Percentiles rank a stretch among this genome's conserved stretches.
Evolutionary conservation across 2,797 vertebrate species (phyloP).

Genomic region (Scomberomorus guttatus): DNA sequence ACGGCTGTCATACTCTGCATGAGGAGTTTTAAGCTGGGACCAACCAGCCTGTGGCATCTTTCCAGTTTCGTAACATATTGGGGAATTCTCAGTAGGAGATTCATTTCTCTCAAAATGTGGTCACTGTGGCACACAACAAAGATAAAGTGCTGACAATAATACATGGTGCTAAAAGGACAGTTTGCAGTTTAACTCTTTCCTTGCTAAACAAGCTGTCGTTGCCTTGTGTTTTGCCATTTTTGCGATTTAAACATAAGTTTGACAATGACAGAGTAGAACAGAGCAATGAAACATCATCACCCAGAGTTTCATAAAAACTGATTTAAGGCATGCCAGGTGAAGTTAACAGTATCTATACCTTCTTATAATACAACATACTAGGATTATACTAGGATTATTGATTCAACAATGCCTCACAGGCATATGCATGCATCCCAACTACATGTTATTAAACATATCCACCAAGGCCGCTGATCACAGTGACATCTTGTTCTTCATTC

Average conservation of each 20-base stretch:
- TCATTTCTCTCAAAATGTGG: slow-evolving; percentile 31
- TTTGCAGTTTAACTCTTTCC: slow-evolving; percentile 17
- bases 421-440: slow-evolving; percentile 16
- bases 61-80: slow-evolving; percentile 46
- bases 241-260: neutral
- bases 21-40: slow-evolving; percentile 39
- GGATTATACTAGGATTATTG: slow-evolving; percentile 15
- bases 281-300: neutral
- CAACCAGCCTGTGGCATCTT: slow-evolving; percentile 38
- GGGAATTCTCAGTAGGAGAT: slow-evolving; percentile 48
- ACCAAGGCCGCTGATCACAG: slow-evolving; percentile 60
- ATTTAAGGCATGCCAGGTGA: neutral
- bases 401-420: slow-evolving; percentile 44
- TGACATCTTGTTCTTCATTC: slow-evolving; percentile 74
- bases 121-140: slow-evolving; percentile 44
- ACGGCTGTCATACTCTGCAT: slow-evolving; percentile 51
- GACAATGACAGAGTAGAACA: neutral
- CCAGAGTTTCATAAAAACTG: neutral
- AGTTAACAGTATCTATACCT: neutral
- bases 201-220: slow-evolving; percentile 5
- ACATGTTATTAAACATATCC: slow-evolving; percentile 66
- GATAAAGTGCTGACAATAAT: slow-evolving; percentile 22
- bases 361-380: slow-evolving; percentile 34
- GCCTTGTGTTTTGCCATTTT: neutral
- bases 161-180: slow-evolving; percentile 6